Evolutionary conservation across 2,113 vertebrate species (phyloP).

Genomic region (Malurus elegans): DNA sequence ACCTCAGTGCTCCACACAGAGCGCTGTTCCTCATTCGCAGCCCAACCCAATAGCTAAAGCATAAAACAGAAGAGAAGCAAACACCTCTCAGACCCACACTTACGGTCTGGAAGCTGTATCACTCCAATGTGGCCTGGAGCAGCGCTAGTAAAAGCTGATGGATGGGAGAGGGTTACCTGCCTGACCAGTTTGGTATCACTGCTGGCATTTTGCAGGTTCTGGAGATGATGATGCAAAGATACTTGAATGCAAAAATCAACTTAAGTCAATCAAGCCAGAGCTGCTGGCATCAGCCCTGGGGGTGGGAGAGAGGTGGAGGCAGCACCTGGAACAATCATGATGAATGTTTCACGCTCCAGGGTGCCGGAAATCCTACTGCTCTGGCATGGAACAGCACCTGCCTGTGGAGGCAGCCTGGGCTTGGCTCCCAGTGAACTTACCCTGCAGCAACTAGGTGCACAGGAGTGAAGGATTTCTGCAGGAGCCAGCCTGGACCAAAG

Average conservation of each 20-base stretch:
- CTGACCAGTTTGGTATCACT: neutral
- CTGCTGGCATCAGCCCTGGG: neutral
- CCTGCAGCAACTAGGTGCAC: neutral
- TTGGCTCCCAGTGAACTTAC: neutral
- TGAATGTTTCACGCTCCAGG: neutral
- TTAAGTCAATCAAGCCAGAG: neutral
- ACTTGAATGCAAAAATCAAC: neutral
- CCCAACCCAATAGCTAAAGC: neutral
- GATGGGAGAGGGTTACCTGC: neutral
- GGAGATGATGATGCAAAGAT: neutral
- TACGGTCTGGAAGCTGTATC: neutral
- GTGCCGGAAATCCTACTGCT: neutral
- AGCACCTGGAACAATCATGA: neutral
- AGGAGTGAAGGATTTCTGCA: neutral
- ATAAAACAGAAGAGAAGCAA: neutral
- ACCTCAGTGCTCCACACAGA: neutral
- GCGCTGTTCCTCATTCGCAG: neutral
- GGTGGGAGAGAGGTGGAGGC: neutral
- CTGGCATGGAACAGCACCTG: rapidly evolving
- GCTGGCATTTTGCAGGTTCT: neutral
- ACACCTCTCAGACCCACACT: neutral
- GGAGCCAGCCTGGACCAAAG: neutral
- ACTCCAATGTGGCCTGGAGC: neutral
- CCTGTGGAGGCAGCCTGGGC: neutral
- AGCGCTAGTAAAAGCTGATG: neutral